Base-by-base conservation (phyloP, 1,140 invertebrate species). In the Physella acuta region DNA sequence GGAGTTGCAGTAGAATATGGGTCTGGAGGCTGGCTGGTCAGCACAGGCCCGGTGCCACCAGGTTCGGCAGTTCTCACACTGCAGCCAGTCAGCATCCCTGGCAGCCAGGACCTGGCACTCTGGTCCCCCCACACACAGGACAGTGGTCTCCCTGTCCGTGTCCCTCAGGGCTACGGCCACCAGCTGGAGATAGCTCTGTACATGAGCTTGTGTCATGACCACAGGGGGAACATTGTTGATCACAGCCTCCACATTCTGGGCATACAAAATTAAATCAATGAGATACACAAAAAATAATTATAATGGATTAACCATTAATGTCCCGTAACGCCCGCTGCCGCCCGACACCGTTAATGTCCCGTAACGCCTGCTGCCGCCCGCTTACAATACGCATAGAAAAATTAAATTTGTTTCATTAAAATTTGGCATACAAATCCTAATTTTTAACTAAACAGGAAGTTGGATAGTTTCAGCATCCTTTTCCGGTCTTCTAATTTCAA, bases 31-130 rank as follows among this genome's bases (percentile, higher is more conserved):
- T 2, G 4, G 3, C 20, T 24, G 52, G 24, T 24, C 31, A 24
- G 51, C 49, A 66, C 64, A 66, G 28, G 51, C 64, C 14, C 51
- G 28, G 51, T 66, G 64, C 64, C 64, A 66, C 64, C 64, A 66
- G 5, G 64, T 39, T 3, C 64, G 51, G 52, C 64, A 66, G 52
- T 66, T 66, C 51, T 66, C 51, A 39, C 64, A 66, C 52, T 66
- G 64, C 5, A 66, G 49, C 64, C 64, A 66, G 33, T 66, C 64
- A n/a, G 64, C 52, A 28, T 66, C 64, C 37, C 52, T 53, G n/a
- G 64, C 64, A 20, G 64, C 64, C 51, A 66, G 28, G 11, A n/a
- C 14, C 33, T 66, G 64, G 52, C 64, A 66, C 33, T 66, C 51
- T 14, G 52, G 52, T 26, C 64, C 64, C 4, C 64, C 64, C 16